Evolutionary conservation across 2,797 vertebrate genomes (phyloP), one percentile per base, ranked within the genome.

Genomic region (Lateolabrax maculatus): DNA sequence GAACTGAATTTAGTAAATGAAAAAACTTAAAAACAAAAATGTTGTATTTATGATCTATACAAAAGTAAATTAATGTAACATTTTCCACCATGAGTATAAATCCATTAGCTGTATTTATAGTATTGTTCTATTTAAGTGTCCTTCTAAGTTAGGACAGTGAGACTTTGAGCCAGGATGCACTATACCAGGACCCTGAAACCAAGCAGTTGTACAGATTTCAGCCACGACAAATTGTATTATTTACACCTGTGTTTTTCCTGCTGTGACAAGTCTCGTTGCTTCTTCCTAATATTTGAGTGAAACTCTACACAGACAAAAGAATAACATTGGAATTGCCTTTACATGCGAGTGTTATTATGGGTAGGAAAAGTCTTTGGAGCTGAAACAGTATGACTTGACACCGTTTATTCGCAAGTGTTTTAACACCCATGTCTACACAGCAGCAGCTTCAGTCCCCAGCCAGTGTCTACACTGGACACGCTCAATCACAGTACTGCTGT

Each of bases 401-500:
- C 31, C 6, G 18, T 29, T 68, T 3, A 43, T 57, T 69, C 51
- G 6, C 3, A 57, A 34, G 11, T 36, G 10, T 36, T 62, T 51
- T 19, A 29, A 23, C 39, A 34, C 9, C n/a, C 0, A 11, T 41
- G 25, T 57, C 49, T 4, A 25, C 29, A 37, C 58, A 27, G n/a
- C 19, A 72, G 36, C 36, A 15, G 25, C 34, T 9, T 67, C 13
- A 15, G 48, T 34, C 46, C 2, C 21, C 36, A 41, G 44, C 10
- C 46, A 25, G 34, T 36, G 9, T 58, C 18, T 37, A 13, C 4
- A 49, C 48, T 57, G 29, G 5, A 65, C 15, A 19, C 1, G 6
- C 37, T 71, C n/a, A 51, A 7, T 52, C 23, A 46, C 53, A 44
- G 44, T 15, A 25, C 36, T 71, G 49, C 53, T 53, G 23, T 66